Evolutionary conservation across 2,797 vertebrate genomes (phyloP).

Genomic region (Pseudochirops corinnae): DNA sequence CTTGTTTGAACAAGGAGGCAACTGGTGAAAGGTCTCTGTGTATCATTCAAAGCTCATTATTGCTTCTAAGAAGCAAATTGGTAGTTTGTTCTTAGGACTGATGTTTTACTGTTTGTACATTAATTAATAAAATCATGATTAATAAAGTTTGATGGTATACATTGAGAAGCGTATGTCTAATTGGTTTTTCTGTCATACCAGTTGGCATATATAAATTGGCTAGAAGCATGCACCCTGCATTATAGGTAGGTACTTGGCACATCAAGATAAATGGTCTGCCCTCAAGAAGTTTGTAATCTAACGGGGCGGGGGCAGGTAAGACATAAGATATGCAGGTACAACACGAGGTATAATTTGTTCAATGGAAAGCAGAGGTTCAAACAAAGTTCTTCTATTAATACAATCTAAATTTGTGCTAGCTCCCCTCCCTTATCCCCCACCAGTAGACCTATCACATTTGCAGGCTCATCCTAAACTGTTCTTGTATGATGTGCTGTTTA

Average conservation of each 20-base stretch:
- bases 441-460: not conserved
- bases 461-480: not conserved
- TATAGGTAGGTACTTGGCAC: not conserved
- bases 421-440: too few relatives aligned
- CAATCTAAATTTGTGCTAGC: not conserved
- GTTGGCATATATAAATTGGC: not conserved
- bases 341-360: not conserved
- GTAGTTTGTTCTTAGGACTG: too few relatives aligned
- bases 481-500: not conserved
- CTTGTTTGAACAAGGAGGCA: not conserved
- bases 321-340: not conserved
- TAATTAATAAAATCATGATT: not conserved
- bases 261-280: not conserved
- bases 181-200: not conserved
- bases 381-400: not conserved
- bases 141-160: not conserved
- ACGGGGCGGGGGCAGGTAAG: not conserved
- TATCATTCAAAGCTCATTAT: not conserved
- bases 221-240: not conserved
- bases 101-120: too few relatives aligned
- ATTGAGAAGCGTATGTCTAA: not conserved
- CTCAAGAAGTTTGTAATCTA: not conserved
- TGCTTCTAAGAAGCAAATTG: too few relatives aligned
- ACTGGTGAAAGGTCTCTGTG: not conserved
- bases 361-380: not conserved